Conservation (phyloP, 1,140 invertebrate species). For the Oryzaephilus surinamensis region DNA sequence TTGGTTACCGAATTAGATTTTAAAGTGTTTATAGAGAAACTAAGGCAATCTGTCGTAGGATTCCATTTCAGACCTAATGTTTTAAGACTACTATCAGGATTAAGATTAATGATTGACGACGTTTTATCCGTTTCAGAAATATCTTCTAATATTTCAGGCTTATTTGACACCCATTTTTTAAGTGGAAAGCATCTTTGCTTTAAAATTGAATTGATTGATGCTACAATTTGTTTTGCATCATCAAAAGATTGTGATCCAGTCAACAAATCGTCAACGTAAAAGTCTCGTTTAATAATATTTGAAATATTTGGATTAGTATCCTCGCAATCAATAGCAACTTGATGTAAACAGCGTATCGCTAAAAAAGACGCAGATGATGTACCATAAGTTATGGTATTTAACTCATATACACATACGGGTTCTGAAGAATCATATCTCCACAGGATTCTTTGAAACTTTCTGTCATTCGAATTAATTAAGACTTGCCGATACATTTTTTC, state of each 20-base stretch:
- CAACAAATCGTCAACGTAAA: constrained; percentile 36
- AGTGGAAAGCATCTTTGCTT: constrained; percentile 1
- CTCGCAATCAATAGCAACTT: constrained; percentile 16
- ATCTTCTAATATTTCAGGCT: constrained; percentile 1
- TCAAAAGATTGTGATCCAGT: constrained; percentile 21
- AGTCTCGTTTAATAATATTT: constrained; percentile 18
- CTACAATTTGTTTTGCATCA: constrained; percentile 13
- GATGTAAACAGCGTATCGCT: constrained; percentile 19
- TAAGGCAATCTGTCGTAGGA: no score
- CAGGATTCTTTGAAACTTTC: constrained; percentile 32
- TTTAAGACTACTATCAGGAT: no score
- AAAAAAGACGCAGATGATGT: constrained; percentile 24
- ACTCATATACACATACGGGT: constrained; percentile 19
- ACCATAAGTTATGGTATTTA: constrained; percentile 28
- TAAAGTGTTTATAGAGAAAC: no score
- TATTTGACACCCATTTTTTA: constrained; percentile 4
- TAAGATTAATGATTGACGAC: no score
- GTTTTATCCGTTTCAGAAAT: constrained; percentile 3
- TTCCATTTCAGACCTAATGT: no score
- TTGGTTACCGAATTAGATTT: no score
- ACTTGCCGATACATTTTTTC: constrained; percentile 35
- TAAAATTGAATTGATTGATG: constrained; percentile 3
- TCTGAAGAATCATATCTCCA: constrained; percentile 28
- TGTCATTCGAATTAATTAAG: constrained; percentile 22
- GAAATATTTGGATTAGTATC: constrained; percentile 15